A percentile compares a stretch with the other conserved stretches of the same genome.
phyloP scores from a whole-genome alignment of 2,797 vertebrate genomes.

The Pseudomugil tenellus region DNA sequence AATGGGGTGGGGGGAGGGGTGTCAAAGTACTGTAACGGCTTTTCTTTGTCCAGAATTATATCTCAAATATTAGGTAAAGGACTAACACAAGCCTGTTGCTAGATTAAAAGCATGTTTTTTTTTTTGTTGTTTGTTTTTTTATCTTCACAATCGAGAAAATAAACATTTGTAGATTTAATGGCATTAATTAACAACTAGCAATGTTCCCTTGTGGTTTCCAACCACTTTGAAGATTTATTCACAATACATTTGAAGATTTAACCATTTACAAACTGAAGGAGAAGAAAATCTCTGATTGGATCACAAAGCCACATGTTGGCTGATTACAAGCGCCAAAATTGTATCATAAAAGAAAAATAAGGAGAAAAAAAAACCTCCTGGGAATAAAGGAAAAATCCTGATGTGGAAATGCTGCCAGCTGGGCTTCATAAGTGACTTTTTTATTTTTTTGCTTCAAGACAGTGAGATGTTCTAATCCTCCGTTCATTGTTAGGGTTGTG shows the following conservation, averaged over 20 bases:
- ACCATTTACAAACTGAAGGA: slow-evolving; percentile 69
- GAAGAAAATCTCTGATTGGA: slow-evolving; percentile 71
- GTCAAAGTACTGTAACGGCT: slow-evolving; percentile 58
- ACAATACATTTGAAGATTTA: slow-evolving; percentile 78
- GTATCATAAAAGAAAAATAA: slow-evolving; percentile 73
- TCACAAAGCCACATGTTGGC: slow-evolving; percentile 82
- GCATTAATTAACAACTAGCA: slow-evolving; percentile 81
- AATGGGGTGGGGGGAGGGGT: slow-evolving; percentile 49
- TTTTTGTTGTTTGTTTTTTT: slow-evolving; percentile 53
- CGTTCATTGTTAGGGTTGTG: slow-evolving; percentile 79
- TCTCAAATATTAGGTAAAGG: slow-evolving; percentile 69
- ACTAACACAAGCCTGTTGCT: slow-evolving; percentile 70
- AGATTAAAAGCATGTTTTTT: slow-evolving; percentile 60
- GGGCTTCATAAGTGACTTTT: slow-evolving; percentile 67
- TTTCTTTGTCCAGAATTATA: slow-evolving; percentile 65
- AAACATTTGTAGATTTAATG: slow-evolving; percentile 71
- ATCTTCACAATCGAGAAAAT: slow-evolving; percentile 72
- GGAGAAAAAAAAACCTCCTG: slow-evolving; percentile 60
- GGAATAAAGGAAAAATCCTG: slow-evolving; percentile 77
- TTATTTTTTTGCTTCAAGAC: slow-evolving; percentile 68
- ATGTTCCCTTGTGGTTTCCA: slow-evolving; percentile 75
- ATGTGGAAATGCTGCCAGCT: slow-evolving; percentile 70
- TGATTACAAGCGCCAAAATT: slow-evolving; percentile 75
- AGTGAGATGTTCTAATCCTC: slow-evolving; percentile 81
- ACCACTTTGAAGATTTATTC: slow-evolving; percentile 78